These are phyloP conservation scores for Sphinx pinastri DNA, from an alignment of 2,888 invertebrate genomes.

Conservation along the genomic window DNA sequence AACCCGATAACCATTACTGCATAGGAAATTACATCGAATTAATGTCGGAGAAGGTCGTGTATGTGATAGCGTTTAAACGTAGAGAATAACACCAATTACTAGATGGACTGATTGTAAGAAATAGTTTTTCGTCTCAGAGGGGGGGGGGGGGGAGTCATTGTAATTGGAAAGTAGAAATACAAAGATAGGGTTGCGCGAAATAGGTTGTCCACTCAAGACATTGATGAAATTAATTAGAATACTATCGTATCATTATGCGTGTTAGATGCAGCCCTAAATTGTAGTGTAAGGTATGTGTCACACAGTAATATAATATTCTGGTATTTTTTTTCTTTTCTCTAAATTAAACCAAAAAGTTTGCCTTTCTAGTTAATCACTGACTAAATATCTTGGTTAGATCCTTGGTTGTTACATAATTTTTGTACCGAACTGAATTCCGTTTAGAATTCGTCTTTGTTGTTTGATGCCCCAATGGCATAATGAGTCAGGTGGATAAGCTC, in stretches of 20 bases:
- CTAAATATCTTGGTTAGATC: too few species aligned
- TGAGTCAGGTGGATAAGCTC: too few species aligned
- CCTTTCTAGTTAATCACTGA: too few species aligned
- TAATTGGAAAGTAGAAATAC: background rate
- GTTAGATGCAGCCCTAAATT: background rate
- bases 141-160: too few species aligned
- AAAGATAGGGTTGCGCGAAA: background rate
- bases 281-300: too few species aligned
- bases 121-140: background rate
- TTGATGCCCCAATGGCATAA: too few species aligned
- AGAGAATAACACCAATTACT: background rate
- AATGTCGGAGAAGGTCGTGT: background rate
- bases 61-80: background rate
- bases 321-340: background rate
- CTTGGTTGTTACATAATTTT: too few species aligned
- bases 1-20: too few species aligned
- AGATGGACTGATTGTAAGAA: background rate
- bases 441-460: too few species aligned
- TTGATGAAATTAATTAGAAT: slow-evolving; percentile 2
- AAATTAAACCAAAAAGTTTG: too few species aligned
- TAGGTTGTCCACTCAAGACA: background rate
- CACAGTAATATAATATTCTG: too few species aligned
- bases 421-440: too few species aligned
- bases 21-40: background rate
- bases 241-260: background rate